Percentiles rank a stretch among this genome's conserved stretches.
Evolutionary conservation across 2,797 vertebrate species (phyloP).

Genomic region (Rachycentron canadum): DNA sequence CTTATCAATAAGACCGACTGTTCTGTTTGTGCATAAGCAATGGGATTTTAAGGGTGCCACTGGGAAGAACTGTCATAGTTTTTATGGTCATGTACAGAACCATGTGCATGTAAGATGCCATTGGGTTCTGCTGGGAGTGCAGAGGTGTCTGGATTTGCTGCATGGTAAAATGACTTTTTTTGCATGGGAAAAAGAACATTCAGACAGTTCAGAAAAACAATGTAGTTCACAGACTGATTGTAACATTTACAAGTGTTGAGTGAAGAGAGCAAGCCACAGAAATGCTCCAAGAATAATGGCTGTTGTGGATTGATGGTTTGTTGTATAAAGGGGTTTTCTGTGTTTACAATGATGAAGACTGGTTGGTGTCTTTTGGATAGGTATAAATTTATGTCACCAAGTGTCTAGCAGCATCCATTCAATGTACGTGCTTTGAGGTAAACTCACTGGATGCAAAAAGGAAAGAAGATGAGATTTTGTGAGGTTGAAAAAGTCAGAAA

Average conservation of each 20-base stretch:
- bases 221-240: background rate
- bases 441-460: background rate
- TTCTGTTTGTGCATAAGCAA: conserved; percentile 5
- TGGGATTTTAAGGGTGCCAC: background rate
- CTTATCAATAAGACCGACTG: background rate
- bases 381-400: background rate
- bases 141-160: background rate
- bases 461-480: background rate
- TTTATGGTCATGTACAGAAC: background rate
- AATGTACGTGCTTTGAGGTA: background rate
- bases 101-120: background rate
- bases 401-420: background rate
- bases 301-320: background rate
- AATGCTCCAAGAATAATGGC: background rate
- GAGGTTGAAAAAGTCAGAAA: background rate
- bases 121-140: background rate
- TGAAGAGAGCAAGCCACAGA: background rate
- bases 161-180: background rate
- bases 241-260: background rate
- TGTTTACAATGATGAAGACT: background rate
- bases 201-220: background rate
- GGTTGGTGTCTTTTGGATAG: background rate
- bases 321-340: background rate
- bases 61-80: conserved; percentile 1
- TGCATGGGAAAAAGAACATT: background rate